Percentiles rank a stretch among this genome's conserved stretches.
Evolutionary conservation across 2,113 vertebrate genomes (phyloP).

Genomic region (Cynocephalus volans): DNA sequence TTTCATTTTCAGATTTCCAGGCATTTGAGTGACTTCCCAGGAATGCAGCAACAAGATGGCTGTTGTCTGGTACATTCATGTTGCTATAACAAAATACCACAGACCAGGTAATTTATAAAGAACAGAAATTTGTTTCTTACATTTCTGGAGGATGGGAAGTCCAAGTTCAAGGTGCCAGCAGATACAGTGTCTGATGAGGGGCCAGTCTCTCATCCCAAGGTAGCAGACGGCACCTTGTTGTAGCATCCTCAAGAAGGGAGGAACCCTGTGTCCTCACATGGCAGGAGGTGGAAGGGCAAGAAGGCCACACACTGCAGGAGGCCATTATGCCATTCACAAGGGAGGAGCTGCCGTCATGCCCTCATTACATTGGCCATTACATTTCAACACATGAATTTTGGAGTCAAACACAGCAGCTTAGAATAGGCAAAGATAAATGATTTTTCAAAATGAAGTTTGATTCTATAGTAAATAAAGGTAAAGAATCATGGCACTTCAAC

Average conservation of each 20-base stretch:
- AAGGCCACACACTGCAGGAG: no score
- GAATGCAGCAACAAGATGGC: neutral
- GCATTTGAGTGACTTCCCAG: neutral
- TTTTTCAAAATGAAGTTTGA: neutral
- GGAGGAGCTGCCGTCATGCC: neutral
- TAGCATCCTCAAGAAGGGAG: neutral
- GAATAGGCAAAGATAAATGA: neutral
- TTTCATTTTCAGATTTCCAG: constrained; percentile 20
- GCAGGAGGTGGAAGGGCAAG: neutral
- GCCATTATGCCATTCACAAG: neutral
- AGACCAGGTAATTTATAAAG: neutral
- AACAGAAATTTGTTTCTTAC: neutral
- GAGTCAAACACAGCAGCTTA: neutral
- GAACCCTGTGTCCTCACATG: neutral
- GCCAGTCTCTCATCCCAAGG: neutral
- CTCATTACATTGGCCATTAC: neutral
- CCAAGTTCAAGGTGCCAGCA: neutral
- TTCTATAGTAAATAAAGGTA: neutral
- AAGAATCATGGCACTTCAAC: neutral
- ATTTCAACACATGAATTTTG: neutral
- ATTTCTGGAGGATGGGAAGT: neutral
- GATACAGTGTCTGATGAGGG: neutral
- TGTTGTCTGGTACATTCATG: neutral
- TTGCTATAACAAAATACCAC: neutral
- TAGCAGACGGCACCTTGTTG: fast-evolving